Evolutionary conservation across 2,113 vertebrate species (phyloP).

Genomic region (Rhipidura dahli): DNA sequence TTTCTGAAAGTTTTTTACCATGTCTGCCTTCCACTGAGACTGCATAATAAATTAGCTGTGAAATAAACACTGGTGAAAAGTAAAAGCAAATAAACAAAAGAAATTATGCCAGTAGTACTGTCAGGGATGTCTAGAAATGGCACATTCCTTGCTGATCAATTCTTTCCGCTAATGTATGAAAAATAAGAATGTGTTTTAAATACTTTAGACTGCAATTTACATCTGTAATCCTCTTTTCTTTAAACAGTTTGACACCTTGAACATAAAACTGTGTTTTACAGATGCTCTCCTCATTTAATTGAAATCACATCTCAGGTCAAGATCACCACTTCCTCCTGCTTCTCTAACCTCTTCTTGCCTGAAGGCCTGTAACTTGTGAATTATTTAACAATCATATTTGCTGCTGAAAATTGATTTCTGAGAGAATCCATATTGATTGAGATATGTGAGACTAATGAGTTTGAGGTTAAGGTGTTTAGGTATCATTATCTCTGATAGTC

Average conservation of each 20-base stretch:
- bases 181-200: conserved; percentile 32
- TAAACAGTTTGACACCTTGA: conserved; percentile 22
- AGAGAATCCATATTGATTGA: conserved; percentile 83
- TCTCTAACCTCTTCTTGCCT: conserved; percentile 71
- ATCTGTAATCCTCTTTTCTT: conserved; percentile 44
- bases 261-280: conserved; percentile 44
- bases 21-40: background rate
- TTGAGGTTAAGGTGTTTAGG: conserved; percentile 74
- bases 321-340: conserved; percentile 67
- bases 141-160: background rate
- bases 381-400: conserved; percentile 86
- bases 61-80: background rate
- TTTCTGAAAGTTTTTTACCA: background rate
- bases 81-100: background rate
- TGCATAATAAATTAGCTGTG: background rate
- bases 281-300: conserved; percentile 63
- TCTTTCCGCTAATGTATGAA: background rate
- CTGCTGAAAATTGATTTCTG: conserved; percentile 79
- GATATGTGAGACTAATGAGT: conserved; percentile 79
- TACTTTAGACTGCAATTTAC: conserved; percentile 1
- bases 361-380: conserved; percentile 77
- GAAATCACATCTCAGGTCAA: conserved; percentile 69
- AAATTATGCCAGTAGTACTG: background rate
- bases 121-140: background rate
- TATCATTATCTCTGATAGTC: conserved; percentile 65